These are phyloP conservation scores for Chrysolina haemoptera DNA, from an alignment of 2,888 invertebrate genomes.

Conservation along the genomic window DNA sequence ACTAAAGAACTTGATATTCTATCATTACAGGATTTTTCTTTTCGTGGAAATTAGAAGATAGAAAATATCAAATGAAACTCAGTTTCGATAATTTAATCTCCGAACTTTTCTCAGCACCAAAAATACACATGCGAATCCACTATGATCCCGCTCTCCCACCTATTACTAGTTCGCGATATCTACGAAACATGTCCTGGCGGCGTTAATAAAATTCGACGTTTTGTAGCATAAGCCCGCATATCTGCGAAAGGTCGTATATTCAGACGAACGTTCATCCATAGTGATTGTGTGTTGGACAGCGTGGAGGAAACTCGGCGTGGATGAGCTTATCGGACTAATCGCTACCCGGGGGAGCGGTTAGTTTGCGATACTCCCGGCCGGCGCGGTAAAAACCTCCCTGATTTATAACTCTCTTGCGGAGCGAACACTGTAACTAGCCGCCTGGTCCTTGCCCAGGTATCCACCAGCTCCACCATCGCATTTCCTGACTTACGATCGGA, in stretches of 20 bases:
- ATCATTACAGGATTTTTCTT: too few species aligned
- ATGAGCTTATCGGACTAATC: constrained; percentile 64
- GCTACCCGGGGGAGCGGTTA: constrained; percentile 64
- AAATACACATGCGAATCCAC: too few species aligned
- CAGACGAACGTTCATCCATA: constrained; percentile 49
- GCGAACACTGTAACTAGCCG: constrained; percentile 61
- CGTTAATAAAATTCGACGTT: constrained; percentile 33
- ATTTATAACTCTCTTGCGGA: constrained; percentile 62
- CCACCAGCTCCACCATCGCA: constrained; percentile 42
- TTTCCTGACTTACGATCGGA: constrained; percentile 53
- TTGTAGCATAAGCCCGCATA: constrained; percentile 32
- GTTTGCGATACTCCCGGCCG: constrained; percentile 60
- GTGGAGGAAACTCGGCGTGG: constrained; percentile 50
- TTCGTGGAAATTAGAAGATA: too few species aligned
- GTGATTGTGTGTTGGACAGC: constrained; percentile 43
- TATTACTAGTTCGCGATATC: background rate
- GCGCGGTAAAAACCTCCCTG: constrained; percentile 60
- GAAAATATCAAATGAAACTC: too few species aligned
- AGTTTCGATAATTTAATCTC: too few species aligned
- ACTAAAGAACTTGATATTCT: too few species aligned
- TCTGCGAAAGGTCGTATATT: constrained; percentile 47
- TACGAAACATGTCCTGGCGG: constrained; percentile 27
- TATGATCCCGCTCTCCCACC: background rate
- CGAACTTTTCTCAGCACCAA: too few species aligned
- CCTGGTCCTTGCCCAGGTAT: constrained; percentile 49